Evolutionary conservation across 2,888 invertebrate species (phyloP), one percentile per base, ranked within the genome.

Genomic region (Pheosia gnoma): DNA sequence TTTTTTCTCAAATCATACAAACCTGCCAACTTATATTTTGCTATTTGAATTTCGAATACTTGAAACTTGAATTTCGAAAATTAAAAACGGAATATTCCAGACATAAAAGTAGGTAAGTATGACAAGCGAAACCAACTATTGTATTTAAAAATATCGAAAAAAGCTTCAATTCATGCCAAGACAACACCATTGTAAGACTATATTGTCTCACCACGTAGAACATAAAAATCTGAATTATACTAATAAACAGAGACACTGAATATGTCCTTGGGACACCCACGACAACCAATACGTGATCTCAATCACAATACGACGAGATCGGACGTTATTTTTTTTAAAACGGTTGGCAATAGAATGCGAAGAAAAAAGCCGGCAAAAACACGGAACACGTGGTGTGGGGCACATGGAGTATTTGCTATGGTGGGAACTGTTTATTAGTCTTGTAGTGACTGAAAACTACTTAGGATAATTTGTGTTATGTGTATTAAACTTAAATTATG

Each of bases 221-320:
- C 55, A 45, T 67, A 68, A 72, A 70, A 70, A 66, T 39, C 56
- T 51, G 67, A 65, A 67, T 70, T 62, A 66, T 67, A 62, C 60
- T 74, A 73, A 56, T 65, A 70, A 66, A 59, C 58, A 66, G 57
- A 68, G 67, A 63, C 68, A 58, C 72, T 49, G 63, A 67, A 74
- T 67, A 66, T 70, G 78, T 77, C 76, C 72, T 77, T 75, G 74
- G 66, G 37, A 47, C 66, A 61, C 64, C 66, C 64, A 59, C 59
- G 70, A 37, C 60, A 57, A 13, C 53, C 60, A 65, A 58, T 67
- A 70, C 76, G 78, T 77, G 76, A 70, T 74, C 68, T 77, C 69
- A 70, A 66, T 75, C 70, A 73, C 69, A 77, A 77, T 75, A 69
- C 73, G 75, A 70, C 77, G 72, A 73, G 57, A 61, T 61, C 60